These are phyloP conservation scores for Oncorhynchus mykiss DNA, from an alignment of 2,113 vertebrate genomes.

Conservation along the genomic window DNA sequence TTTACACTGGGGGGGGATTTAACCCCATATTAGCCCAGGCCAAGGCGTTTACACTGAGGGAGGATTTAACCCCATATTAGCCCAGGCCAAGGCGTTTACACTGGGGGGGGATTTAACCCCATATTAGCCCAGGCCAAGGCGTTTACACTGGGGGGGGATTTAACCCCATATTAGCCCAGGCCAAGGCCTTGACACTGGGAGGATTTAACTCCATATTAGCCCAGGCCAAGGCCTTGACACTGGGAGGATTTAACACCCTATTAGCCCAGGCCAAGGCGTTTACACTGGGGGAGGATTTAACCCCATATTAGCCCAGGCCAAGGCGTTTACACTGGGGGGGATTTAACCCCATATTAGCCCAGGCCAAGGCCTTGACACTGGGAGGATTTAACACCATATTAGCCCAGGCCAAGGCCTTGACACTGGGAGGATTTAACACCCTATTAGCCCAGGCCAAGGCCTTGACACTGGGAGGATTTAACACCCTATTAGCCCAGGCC, in stretches of 20 bases:
- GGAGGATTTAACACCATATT: background rate
- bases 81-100: too few species aligned
- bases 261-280: too few species aligned
- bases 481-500: too few species aligned
- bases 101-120: background rate
- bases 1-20: conserved; percentile 39
- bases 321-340: conserved; percentile 20
- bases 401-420: too few species aligned
- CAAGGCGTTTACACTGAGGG: conserved; percentile 29
- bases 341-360: too few species aligned
- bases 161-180: conserved; percentile 55
- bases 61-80: too few species aligned
- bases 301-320: conserved; percentile 55
- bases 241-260: background rate
- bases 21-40: conserved; percentile 55
- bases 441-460: conserved; percentile 55
- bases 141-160: conserved; percentile 37
- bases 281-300: conserved; percentile 41
- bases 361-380: too few species aligned
- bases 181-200: conserved; percentile 28
- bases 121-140: too few species aligned
- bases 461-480: conserved; percentile 10
- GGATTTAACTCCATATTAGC: too few species aligned
- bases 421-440: conserved; percentile 43
- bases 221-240: too few species aligned